phyloP scores from a whole-genome alignment of 2,113 vertebrate species.

The Tricholaema leucomelas region DNA sequence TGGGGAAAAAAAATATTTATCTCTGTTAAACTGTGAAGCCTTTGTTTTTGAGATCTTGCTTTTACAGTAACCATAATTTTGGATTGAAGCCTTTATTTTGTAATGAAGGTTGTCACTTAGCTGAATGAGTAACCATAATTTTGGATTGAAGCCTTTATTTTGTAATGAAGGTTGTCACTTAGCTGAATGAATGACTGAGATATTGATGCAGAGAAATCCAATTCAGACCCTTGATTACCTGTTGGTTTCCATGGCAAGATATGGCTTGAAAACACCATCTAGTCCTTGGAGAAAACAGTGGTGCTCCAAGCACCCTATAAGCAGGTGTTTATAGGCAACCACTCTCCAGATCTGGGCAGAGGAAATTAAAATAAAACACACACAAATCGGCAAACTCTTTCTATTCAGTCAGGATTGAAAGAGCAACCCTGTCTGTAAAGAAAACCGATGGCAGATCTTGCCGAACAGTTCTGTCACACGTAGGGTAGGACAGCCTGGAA shows the following conservation, averaged over 20 bases:
- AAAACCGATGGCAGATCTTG: neutral
- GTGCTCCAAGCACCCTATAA: neutral
- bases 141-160: slow-evolving; percentile 3
- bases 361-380: slow-evolving; percentile 11
- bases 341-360: neutral
- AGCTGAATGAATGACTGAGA: neutral
- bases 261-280: neutral
- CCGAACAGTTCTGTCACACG: neutral
- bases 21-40: neutral
- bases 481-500: neutral
- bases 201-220: neutral
- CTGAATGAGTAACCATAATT: neutral
- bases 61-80: neutral
- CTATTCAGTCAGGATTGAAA: neutral
- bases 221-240: neutral
- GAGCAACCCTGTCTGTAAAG: neutral
- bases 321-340: neutral
- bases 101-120: neutral
- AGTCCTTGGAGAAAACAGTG: neutral
- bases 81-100: neutral
- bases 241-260: slow-evolving; percentile 3
- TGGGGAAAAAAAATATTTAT: neutral
- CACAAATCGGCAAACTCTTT: neutral
- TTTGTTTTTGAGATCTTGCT: neutral
- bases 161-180: neutral